Percentiles rank a stretch among this genome's conserved stretches.
These are phyloP conservation scores for Andrena bucephala DNA, from an alignment of 2,888 invertebrate species.

Conservation along the genomic window DNA sequence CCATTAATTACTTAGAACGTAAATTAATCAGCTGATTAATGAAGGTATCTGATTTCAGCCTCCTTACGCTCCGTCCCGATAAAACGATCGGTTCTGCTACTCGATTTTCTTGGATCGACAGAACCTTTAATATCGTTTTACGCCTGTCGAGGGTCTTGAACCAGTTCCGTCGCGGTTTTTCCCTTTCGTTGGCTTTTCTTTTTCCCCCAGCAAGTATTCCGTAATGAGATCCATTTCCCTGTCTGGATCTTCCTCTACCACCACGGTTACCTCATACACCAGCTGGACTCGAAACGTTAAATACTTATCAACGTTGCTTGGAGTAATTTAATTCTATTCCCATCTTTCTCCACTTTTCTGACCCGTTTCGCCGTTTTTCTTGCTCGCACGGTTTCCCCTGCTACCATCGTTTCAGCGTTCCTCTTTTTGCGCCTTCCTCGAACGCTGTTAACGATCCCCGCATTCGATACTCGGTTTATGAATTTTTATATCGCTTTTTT, in stretches of 20 bases:
- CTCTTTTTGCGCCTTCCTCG: constrained; percentile 5
- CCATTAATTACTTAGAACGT: constrained; percentile 37
- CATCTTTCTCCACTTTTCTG: neutral
- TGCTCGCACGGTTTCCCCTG: neutral
- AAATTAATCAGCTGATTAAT: constrained; percentile 55
- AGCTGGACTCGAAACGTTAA: neutral
- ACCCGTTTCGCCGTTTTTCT: neutral
- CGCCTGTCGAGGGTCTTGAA: constrained; percentile 32
- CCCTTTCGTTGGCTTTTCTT: constrained; percentile 10
- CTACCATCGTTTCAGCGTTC: neutral
- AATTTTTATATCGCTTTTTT: constrained; percentile 21
- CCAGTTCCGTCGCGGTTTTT: constrained; percentile 40
- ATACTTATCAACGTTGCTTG: neutral
- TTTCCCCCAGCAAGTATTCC: neutral
- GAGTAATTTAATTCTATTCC: constrained; percentile 18
- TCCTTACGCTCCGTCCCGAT: constrained; percentile 15
- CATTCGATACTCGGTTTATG: constrained; percentile 15
- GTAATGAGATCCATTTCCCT: constrained; percentile 21
- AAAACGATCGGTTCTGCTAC: constrained; percentile 22
- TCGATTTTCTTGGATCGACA: constrained; percentile 32
- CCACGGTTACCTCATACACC: neutral
- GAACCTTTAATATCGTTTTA: constrained; percentile 42
- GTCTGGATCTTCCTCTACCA: constrained; percentile 25
- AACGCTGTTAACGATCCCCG: constrained; percentile 14
- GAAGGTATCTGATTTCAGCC: neutral